Base-by-base conservation (phyloP, 2,888 invertebrate genomes). In the Netelia inedita region DNA sequence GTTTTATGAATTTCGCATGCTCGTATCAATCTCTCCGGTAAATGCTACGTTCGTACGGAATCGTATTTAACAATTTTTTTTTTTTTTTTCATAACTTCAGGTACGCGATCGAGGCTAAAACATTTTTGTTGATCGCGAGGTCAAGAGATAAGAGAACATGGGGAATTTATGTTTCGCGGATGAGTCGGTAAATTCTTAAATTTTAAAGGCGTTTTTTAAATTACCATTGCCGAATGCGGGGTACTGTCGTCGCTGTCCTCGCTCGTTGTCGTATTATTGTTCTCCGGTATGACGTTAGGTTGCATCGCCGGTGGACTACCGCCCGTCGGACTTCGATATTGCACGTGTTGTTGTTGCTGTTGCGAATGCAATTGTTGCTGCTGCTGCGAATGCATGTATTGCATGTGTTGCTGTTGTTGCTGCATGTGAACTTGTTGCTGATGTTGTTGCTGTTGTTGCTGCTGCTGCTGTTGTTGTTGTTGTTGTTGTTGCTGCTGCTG, bases 201-300 rank as follows among this genome's bases (percentile, higher is more conserved):
- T 35, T 6, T 35, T 28, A n/a, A 46, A 41, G 14, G 2, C 14
- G 46, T 46, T 19, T 19, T 19, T 57, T 9, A 19, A 14, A 35
- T 79, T 73, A 79, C 95, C 94, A 95, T 95, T 19, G 95, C 95
- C 43, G 95, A 94, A 93, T 97, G 97, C 76, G 97, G 97, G 50
- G 95, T 95, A 93, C 96, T 97, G 92, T 98, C 98, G 94, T 98
- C 98, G 89, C 97, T 97, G 92, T 98, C 98, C 93, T 98, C 98
- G 94, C 97, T 97, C 50, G 97, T 98, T 71, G 97, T 97, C 21
- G 94, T 94, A 86, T 95, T 95, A 83, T 92, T 92, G 6, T 96
- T 96, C 90, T 95, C 95, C 76, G 95, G 94, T 28, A 94, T 94
- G 10, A 93, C 94, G 19, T 87, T 90, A 6, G 94, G 89, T 87